Percentiles rank a stretch among this genome's conserved stretches.
phyloP scores from a whole-genome alignment of 2,888 invertebrate genomes.

The Acleris literana region DNA sequence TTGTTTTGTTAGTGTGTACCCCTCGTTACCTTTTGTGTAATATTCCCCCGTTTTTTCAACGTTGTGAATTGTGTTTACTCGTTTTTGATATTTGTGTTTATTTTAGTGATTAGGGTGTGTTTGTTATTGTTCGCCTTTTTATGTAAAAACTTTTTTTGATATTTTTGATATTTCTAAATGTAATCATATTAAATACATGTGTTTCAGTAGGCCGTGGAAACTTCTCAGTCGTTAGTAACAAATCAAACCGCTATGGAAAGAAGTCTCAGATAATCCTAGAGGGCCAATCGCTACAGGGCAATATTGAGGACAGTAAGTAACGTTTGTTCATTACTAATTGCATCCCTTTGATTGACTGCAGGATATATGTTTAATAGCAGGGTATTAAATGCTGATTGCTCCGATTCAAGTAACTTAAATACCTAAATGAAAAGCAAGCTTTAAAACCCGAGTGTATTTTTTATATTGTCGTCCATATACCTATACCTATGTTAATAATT shows the following conservation, averaged over 20 bases:
- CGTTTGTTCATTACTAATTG: not conserved
- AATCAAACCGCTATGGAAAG: conserved; percentile 93
- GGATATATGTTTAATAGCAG: too few relatives aligned
- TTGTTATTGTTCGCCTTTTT: not conserved
- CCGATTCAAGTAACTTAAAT: too few relatives aligned
- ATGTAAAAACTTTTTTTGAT: not conserved
- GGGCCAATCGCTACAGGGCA: conserved; percentile 70
- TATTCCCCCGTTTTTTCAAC: conserved; percentile 5
- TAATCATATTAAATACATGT: not conserved
- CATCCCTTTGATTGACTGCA: too few relatives aligned
- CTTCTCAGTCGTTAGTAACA: conserved; percentile 94
- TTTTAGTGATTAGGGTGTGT: not conserved
- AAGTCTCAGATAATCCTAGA: conserved; percentile 83
- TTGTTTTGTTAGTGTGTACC: conserved; percentile 32
- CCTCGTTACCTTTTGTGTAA: not conserved
- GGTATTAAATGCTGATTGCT: too few relatives aligned
- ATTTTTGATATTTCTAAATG: not conserved
- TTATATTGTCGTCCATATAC: too few relatives aligned
- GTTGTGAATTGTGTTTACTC: not conserved
- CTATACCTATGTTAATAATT: too few relatives aligned
- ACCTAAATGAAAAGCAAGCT: too few relatives aligned
- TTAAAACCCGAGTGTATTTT: too few relatives aligned
- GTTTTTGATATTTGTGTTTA: conserved; percentile 1
- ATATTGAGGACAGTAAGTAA: conserved; percentile 70
- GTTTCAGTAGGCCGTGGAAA: conserved; percentile 91